Conservation (phyloP, 2,113 vertebrate genomes). For the Trogon surrucura region DNA sequence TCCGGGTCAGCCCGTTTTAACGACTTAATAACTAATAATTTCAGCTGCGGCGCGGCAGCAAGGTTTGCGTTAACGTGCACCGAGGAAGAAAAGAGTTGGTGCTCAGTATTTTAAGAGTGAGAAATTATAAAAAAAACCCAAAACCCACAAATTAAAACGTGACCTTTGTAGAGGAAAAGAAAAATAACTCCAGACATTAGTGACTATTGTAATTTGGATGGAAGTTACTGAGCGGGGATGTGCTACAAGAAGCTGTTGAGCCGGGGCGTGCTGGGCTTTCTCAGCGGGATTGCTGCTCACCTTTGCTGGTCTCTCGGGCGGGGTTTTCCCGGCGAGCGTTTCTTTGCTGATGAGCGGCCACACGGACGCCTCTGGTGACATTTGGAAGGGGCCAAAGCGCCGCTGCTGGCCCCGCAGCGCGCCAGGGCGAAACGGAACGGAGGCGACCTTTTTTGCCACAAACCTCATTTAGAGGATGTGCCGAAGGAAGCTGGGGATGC, state of each 20-base stretch:
- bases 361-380: not conserved
- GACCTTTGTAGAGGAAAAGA: not conserved
- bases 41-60: not conserved
- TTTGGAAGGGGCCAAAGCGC: not conserved
- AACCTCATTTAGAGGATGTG: not conserved
- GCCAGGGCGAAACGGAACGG: not conserved
- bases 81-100: not conserved
- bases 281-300: not conserved
- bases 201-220: not conserved
- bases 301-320: not conserved
- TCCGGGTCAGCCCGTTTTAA: not conserved
- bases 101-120: not conserved
- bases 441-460: not conserved
- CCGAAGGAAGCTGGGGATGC: constrained; percentile 25
- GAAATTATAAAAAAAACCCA: not conserved
- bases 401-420: not conserved
- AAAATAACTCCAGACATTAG: not conserved
- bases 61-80: fast-evolving
- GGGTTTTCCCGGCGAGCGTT: not conserved
- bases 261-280: not conserved
- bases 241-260: not conserved
- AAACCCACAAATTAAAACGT: not conserved
- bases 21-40: not conserved
- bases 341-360: not conserved
- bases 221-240: not conserved